These are phyloP conservation scores for Agrotis segetum DNA, from an alignment of 2,888 invertebrate species.

Conservation along the genomic window DNA sequence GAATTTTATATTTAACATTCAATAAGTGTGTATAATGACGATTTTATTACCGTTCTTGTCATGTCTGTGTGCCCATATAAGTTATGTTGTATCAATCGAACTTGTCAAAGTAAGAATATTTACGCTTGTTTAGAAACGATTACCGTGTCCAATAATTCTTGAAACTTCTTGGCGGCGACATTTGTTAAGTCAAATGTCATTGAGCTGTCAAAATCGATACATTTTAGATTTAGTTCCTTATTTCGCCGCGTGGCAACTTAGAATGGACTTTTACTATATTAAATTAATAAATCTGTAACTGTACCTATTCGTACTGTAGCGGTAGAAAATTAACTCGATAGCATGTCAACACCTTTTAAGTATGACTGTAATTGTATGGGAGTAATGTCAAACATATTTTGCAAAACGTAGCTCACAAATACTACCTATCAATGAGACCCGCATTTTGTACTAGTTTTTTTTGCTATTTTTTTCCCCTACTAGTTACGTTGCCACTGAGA, in stretches of 20 bases:
- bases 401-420: constrained; percentile 1
- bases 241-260: constrained; percentile 14
- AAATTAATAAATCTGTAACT: background rate
- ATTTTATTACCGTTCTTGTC: constrained; percentile 63
- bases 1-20: constrained; percentile 54
- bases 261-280: background rate
- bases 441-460: constrained; percentile 3
- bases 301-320: constrained; percentile 16
- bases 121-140: constrained; percentile 66
- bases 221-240: constrained; percentile 24
- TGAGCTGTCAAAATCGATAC: constrained; percentile 34
- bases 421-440: background rate
- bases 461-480: background rate
- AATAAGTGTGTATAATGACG: constrained; percentile 61
- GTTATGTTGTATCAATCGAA: constrained; percentile 46
- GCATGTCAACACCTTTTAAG: constrained; percentile 26
- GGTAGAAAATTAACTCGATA: constrained; percentile 21
- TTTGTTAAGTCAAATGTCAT: constrained; percentile 25
- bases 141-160: constrained; percentile 32
- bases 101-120: constrained; percentile 40
- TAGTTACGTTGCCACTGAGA: no score
- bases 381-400: constrained; percentile 19
- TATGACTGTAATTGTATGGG: constrained; percentile 4
- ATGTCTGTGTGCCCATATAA: constrained; percentile 56
- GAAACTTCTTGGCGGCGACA: constrained; percentile 19